Percentiles rank a stretch among this genome's conserved stretches.
Evolutionary conservation across 2,888 invertebrate species (phyloP).

Genomic region (Rugalucina vietnamica): DNA sequence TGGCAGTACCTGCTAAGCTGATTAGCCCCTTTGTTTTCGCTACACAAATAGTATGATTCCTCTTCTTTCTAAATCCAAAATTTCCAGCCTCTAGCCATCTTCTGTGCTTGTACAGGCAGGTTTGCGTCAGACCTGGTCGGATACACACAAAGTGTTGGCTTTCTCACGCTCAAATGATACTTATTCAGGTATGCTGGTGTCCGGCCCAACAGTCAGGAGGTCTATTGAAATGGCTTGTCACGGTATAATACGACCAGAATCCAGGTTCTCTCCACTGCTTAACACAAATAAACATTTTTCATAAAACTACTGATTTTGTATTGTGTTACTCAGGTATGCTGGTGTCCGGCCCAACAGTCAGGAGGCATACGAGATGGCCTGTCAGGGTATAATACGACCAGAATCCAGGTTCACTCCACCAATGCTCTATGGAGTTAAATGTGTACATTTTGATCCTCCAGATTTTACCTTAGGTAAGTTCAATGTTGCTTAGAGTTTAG

Average conservation of each 20-base stretch:
- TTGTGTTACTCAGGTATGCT: constrained; percentile 73
- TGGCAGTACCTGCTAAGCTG: no score
- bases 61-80: no score
- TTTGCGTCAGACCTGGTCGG: no score
- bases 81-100: no score
- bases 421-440: constrained; percentile 93
- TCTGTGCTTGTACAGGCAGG: no score
- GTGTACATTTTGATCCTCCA: constrained; percentile 92
- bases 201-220: constrained; percentile 93
- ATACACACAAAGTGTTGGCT: no score
- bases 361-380: constrained; percentile 94
- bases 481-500: no score
- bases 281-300: no score
- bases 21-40: no score
- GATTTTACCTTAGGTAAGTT: constrained; percentile 91
- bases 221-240: constrained; percentile 94
- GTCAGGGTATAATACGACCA: constrained; percentile 92
- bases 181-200: constrained; percentile 87
- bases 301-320: no score
- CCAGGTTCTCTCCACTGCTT: constrained; percentile 86
- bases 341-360: constrained; percentile 94
- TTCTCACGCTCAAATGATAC: no score
- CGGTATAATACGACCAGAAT: constrained; percentile 92
- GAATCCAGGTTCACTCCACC: constrained; percentile 87
- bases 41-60: no score